phyloP scores from a whole-genome alignment of 2,797 vertebrate species.

The Prunella strophiata region DNA sequence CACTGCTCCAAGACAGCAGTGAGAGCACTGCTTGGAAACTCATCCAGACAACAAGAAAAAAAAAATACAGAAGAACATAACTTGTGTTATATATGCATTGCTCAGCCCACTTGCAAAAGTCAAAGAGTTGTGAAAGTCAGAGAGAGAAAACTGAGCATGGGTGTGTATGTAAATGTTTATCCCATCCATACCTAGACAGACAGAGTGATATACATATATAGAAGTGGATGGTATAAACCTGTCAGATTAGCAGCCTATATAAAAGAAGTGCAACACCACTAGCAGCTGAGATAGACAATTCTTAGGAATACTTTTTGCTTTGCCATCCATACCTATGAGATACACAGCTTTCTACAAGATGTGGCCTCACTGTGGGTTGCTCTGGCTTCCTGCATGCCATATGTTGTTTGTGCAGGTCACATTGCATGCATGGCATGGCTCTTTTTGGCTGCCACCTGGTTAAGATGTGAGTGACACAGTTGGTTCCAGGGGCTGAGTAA shows the following conservation, averaged over 20 bases:
- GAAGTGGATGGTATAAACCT: background rate
- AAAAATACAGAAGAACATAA: background rate
- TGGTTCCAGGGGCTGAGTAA: background rate
- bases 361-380: background rate
- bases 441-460: background rate
- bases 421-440: background rate
- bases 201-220: rapidly evolving
- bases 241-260: background rate
- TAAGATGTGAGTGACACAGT: background rate
- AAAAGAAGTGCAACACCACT: background rate
- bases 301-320: background rate
- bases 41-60: background rate
- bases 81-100: background rate
- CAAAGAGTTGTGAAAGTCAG: background rate
- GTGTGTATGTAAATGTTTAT: background rate
- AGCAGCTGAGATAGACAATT: background rate
- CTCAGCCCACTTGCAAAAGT: background rate
- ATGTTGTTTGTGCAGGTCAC: background rate
- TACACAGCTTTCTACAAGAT: background rate
- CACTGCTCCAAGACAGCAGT: background rate
- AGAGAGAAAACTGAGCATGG: background rate
- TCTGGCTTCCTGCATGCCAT: background rate
- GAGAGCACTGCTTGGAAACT: background rate
- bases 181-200: background rate
- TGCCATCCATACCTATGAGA: background rate